A percentile compares a stretch with the other conserved stretches of the same genome.
Conservation (phyloP, 2,113 vertebrate genomes). For the Meleagris gallopavo region DNA sequence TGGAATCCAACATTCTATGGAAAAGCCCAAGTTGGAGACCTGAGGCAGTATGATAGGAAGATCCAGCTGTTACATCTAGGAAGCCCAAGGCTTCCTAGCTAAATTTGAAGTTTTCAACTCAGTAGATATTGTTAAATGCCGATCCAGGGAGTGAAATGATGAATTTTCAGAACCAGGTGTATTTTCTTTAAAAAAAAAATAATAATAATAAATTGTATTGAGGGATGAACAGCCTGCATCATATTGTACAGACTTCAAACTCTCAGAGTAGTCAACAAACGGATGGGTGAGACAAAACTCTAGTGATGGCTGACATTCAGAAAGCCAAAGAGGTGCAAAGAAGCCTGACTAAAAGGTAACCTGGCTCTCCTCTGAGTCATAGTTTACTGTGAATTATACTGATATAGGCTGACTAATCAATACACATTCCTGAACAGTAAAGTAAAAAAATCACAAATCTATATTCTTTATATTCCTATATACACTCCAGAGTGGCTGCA, state of each 20-base stretch:
- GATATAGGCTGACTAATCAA: too few relatives aligned
- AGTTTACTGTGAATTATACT: neutral
- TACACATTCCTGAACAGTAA: neutral
- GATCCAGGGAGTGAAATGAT: neutral
- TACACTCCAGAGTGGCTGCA: neutral
- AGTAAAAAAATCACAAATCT: neutral
- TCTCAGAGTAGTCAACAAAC: accelerated
- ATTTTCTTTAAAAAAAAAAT: neutral
- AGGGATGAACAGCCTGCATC: neutral
- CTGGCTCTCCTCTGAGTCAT: neutral
- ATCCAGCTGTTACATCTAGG: neutral
- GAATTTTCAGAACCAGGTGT: neutral
- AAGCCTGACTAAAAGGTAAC: neutral
- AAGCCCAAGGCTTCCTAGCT: neutral
- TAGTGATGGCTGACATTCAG: accelerated
- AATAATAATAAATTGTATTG: neutral
- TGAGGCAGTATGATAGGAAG: neutral
- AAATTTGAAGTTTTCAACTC: neutral
- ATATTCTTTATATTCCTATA: neutral
- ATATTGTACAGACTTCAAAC: accelerated
- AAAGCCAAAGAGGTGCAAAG: neutral
- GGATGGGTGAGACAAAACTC: neutral
- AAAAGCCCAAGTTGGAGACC: neutral
- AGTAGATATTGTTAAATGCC: neutral
- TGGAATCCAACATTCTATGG: accelerated